Conservation (phyloP, 2,113 vertebrate genomes). For the Pteruthius melanotis region DNA sequence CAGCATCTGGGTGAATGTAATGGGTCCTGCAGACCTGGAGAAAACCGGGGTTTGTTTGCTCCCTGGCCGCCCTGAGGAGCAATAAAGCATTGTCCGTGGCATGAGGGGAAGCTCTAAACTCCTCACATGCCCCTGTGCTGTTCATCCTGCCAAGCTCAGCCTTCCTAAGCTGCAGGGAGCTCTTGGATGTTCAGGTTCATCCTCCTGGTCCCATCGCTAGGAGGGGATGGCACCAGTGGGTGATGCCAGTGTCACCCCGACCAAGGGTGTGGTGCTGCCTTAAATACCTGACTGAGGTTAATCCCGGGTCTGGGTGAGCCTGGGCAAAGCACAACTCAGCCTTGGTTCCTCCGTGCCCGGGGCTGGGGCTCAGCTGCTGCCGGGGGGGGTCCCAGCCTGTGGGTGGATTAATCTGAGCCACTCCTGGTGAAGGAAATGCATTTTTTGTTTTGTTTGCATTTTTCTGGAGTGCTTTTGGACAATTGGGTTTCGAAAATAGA, state of each 20-base stretch:
- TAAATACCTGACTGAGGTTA: not conserved
- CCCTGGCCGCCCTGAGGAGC: accelerated
- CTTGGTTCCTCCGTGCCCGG: not conserved
- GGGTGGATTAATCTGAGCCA: not conserved
- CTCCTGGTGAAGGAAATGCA: constrained; percentile 30
- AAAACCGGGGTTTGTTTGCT: not conserved
- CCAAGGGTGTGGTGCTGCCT: not conserved
- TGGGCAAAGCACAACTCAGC: not conserved
- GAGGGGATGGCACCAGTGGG: accelerated
- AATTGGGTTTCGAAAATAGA: constrained; percentile 56
- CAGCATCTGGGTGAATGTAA: accelerated
- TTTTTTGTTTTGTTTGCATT: constrained; percentile 25
- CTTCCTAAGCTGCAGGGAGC: not conserved
- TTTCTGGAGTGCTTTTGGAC: constrained; percentile 15
- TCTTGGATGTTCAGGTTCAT: accelerated
- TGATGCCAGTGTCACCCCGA: accelerated
- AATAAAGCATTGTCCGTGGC: not conserved
- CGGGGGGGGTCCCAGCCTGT: accelerated
- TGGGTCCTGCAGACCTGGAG: not conserved
- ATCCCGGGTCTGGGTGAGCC: not conserved
- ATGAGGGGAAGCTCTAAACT: accelerated
- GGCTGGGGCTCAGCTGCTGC: accelerated
- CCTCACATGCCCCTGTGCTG: accelerated
- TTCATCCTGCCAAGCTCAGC: not conserved
- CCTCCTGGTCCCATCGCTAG: accelerated